Percentiles rank a stretch among this genome's conserved stretches.
Evolutionary conservation across 2,113 vertebrate genomes (phyloP).

Genomic region (Bos taurus): ARS-UCD2.0 NC_037340.1:9193001-9193500

Average conservation of each 20-base stretch:
- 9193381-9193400: constrained; percentile 60
- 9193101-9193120: constrained; percentile 42
- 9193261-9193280: constrained; percentile 30
- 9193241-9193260: neutral
- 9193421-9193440: constrained; percentile 57
- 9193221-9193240: constrained; percentile 57
- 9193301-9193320: constrained; percentile 43
- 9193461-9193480: constrained; percentile 65
- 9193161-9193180: neutral
- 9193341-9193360: neutral
- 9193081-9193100: constrained; percentile 26
- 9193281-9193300: constrained; percentile 62
- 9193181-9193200: neutral
- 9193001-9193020: constrained; percentile 56
- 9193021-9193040: constrained; percentile 17
- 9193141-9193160: neutral
- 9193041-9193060: constrained; percentile 50
- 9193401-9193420: constrained; percentile 62
- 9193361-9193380: constrained; percentile 29
- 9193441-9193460: constrained; percentile 61
- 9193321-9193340: constrained; percentile 56
- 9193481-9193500: neutral
- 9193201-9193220: neutral
- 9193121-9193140: neutral
- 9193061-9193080: constrained; percentile 54